phyloP scores from a whole-genome alignment of 2,113 vertebrate genomes.

The Cyprinus carpio region DNA sequence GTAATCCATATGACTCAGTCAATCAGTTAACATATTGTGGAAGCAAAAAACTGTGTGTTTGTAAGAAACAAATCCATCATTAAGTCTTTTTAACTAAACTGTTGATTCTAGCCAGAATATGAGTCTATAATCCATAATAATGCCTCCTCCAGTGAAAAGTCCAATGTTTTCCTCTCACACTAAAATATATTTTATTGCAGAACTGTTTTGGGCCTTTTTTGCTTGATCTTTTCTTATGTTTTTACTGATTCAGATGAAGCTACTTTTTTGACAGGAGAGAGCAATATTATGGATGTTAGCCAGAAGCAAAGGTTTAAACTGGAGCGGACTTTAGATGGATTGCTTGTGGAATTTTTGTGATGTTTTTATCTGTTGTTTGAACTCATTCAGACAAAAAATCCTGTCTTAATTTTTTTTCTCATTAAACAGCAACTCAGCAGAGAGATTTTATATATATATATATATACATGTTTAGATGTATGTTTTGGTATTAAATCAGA shows the following conservation, averaged over 20 bases:
- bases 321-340: too few species aligned
- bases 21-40: not conserved
- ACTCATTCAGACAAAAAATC: not conserved
- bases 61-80: not conserved
- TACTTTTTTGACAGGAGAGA: too few species aligned
- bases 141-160: too few species aligned
- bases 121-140: too few species aligned
- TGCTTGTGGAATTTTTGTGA: not conserved
- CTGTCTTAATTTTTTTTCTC: not conserved
- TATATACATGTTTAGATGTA: not conserved
- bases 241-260: not conserved
- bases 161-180: too few species aligned
- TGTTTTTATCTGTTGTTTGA: not conserved
- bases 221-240: too few species aligned
- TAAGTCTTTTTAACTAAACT: not conserved
- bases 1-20: not conserved
- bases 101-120: too few species aligned
- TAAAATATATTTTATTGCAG: too few species aligned
- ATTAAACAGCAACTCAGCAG: not conserved
- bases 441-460: not conserved
- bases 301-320: too few species aligned
- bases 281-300: not conserved
- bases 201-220: too few species aligned
- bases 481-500: conserved; percentile 1
- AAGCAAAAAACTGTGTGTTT: not conserved